Conservation (phyloP, 2,113 vertebrate genomes). For the Bostrychus sinensis region DNA sequence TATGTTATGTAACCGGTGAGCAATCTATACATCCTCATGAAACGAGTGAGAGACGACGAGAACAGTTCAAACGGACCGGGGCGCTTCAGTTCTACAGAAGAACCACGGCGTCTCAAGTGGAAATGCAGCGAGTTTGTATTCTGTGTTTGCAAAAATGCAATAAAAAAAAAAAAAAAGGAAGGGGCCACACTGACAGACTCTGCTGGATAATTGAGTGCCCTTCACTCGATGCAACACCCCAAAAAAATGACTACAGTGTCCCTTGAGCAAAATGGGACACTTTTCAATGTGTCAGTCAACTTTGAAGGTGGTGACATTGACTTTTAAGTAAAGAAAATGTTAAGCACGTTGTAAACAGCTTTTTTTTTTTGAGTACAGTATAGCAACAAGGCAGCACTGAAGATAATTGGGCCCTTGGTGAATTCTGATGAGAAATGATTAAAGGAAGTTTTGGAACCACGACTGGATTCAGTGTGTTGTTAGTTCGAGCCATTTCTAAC, state of each 20-base stretch:
- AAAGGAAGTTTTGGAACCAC: no score
- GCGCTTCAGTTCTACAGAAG: conserved; percentile 27
- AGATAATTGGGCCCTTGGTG: no score
- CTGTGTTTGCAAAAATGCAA: background rate
- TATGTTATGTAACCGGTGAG: background rate
- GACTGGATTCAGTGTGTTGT: no score
- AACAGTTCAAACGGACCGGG: conserved; percentile 29
- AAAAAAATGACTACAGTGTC: conserved; percentile 1
- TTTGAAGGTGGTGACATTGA: no score
- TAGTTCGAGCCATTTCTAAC: no score
- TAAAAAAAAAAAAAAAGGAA: conserved; percentile 29
- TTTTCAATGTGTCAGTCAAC: background rate
- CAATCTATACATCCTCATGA: conserved; percentile 11
- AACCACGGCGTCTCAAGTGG: conserved; percentile 11
- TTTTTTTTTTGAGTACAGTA: no score
- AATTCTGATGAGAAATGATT: no score
- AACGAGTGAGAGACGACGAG: conserved; percentile 26
- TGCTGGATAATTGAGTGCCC: conserved; percentile 31
- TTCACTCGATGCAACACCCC: conserved; percentile 4
- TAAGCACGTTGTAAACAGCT: no score
- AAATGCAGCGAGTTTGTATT: conserved; percentile 22
- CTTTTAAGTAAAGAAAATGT: no score
- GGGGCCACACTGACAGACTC: conserved; percentile 13
- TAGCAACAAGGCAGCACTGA: no score
- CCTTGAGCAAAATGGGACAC: background rate